Conservation (phyloP, 2,797 vertebrate genomes). For the Anabas testudineus region DNA sequence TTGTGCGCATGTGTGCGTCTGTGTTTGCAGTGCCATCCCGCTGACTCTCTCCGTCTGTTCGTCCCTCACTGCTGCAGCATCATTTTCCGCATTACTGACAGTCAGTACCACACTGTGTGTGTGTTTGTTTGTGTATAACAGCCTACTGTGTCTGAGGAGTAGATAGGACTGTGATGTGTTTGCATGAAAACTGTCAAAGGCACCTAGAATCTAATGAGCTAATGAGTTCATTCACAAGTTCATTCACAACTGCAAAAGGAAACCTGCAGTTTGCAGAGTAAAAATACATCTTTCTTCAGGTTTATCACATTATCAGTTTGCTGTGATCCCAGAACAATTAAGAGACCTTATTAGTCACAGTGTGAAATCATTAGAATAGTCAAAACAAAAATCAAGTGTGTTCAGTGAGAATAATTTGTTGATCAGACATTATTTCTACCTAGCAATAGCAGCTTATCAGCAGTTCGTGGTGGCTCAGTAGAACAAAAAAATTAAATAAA, state of each 20-base stretch:
- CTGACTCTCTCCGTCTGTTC: conserved; percentile 94
- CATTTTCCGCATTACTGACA: conserved; percentile 93
- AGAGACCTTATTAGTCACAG: not conserved
- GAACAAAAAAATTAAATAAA: not conserved
- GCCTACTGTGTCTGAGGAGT: not conserved
- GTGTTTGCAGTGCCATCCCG: conserved; percentile 91
- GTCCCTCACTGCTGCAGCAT: conserved; percentile 94
- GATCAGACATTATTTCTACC: not conserved
- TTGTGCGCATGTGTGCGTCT: conserved; percentile 27
- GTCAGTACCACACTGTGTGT: conserved; percentile 86
- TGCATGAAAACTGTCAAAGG: conserved; percentile 1
- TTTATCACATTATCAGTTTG: conserved; percentile 10
- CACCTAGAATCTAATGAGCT: not conserved
- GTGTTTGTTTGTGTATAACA: conserved; percentile 7
- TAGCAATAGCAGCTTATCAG: not conserved
- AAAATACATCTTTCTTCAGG: not conserved
- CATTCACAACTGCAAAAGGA: conserved; percentile 3
- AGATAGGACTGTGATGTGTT: conserved; percentile 24
- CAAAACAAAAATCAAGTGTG: not conserved
- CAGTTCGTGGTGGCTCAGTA: not conserved
- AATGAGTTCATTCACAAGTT: conserved; percentile 20
- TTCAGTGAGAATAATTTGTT: conserved; percentile 2
- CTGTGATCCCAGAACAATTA: conserved; percentile 8
- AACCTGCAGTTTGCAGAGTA: conserved; percentile 7
- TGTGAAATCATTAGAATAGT: conserved; percentile 14